phyloP scores from a whole-genome alignment of 2,113 vertebrate species.

The Gasterosteus aculeatus region DNA sequence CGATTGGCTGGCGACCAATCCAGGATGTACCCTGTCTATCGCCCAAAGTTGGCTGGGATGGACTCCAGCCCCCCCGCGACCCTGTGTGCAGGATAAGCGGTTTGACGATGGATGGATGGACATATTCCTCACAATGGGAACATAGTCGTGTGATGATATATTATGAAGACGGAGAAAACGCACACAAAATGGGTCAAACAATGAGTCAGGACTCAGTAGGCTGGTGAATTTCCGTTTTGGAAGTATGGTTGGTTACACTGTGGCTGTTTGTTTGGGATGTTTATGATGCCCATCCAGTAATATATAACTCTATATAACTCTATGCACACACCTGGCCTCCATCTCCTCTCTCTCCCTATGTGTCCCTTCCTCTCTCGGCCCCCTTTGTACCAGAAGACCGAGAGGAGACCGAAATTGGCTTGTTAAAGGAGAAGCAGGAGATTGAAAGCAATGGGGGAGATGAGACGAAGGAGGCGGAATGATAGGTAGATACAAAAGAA shows the following conservation, averaged over 20 bases:
- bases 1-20: too few species aligned
- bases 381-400: neutral
- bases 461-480: constrained; percentile 13
- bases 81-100: too few species aligned
- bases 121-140: too few species aligned
- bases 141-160: neutral
- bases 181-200: neutral
- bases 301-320: too few species aligned
- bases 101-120: too few species aligned
- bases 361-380: constrained; percentile 14
- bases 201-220: neutral
- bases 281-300: neutral
- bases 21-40: too few species aligned
- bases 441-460: constrained; percentile 53
- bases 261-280: neutral
- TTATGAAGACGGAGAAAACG: neutral
- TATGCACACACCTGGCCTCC: neutral
- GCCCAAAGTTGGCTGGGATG: too few species aligned
- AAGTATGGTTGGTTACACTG: neutral
- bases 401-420: neutral
- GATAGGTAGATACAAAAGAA: constrained; percentile 28
- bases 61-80: too few species aligned
- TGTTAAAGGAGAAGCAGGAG: constrained; percentile 41
- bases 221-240: neutral
- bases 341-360: constrained; percentile 9